These are phyloP conservation scores for Drosophila littoralis DNA, from an alignment of 1,140 invertebrate species.

Conservation along the genomic window DNA sequence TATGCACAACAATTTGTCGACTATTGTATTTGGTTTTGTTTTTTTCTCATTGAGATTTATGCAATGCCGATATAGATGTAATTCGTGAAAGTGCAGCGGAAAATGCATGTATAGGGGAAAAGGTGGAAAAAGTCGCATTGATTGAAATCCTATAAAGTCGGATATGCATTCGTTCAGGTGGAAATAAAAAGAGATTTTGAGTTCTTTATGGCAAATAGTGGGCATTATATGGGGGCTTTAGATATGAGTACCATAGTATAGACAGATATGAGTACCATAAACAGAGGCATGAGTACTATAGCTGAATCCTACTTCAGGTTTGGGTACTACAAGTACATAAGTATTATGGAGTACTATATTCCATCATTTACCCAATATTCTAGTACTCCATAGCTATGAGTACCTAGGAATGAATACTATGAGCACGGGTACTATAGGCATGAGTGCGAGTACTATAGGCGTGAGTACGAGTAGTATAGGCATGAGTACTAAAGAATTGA, in stretches of 20 bases:
- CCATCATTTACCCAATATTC: too few relatives aligned
- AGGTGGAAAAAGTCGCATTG: conserved; percentile 24
- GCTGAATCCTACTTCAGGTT: too few relatives aligned
- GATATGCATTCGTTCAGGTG: conserved; percentile 5
- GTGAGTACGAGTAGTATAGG: neutral
- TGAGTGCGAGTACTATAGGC: too few relatives aligned
- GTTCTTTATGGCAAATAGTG: neutral
- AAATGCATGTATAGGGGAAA: conserved; percentile 18
- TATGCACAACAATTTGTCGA: conserved; percentile 61
- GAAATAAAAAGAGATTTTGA: neutral
- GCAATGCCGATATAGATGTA: conserved; percentile 52
- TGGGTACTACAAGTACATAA: too few relatives aligned
- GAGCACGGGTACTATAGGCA: too few relatives aligned
- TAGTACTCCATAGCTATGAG: too few relatives aligned
- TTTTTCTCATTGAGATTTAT: conserved; percentile 52
- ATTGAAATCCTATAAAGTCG: conserved; percentile 2
- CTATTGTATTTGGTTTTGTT: conserved; percentile 36
- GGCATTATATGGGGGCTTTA: too few relatives aligned
- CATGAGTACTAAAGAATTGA: neutral
- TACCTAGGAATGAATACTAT: too few relatives aligned
- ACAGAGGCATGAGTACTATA: too few relatives aligned
- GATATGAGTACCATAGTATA: too few relatives aligned
- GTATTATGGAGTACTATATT: too few relatives aligned
- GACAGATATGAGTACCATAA: too few relatives aligned
- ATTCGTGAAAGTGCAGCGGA: conserved; percentile 26